Evolutionary conservation across 2,888 invertebrate species (phyloP), one percentile per base, ranked within the genome.

Genomic region (Drosophila falleni): DNA sequence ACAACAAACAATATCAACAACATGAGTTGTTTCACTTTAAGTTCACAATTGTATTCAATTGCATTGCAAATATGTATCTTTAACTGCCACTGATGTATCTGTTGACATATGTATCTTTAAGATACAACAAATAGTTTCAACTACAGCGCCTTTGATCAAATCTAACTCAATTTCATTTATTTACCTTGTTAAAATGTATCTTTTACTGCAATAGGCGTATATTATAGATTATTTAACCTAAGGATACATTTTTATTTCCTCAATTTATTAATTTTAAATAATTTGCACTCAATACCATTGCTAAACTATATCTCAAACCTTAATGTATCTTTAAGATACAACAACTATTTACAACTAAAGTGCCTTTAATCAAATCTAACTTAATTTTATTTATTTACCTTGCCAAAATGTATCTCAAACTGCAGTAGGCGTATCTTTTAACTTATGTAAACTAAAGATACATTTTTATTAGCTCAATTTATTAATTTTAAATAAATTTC

Each of bases 11-110:
- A 15, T 10, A 35, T 19, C 16, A 35, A n/a, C 42, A 33, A 44
- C 35, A 35, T 29, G 5, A 37, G 56, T 33, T 55, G 26, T 42
- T 50, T 60, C 16, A 29, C 63, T 49, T 63, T 26, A 33, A 33
- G 6, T 35, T 35, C 26, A 15, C 15, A 44, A 56, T 44, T 35
- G 19, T 15, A 33, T 23, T 44, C 19, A 41, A 42, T 42, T 51
- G 1, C 31, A 13, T 33, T 16, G 31, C 3, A 5, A 0, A 37
- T 35, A 51, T 15, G 26, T 26, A 39, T 50, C n/a, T 50, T n/a
- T 5, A 23, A 19, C 41, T 19, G 16, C 3, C 10, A 13, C 13
- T 23, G 13, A 44, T 6, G 23, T 44, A 44, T 11, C 44, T 39
- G n/a, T 39, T n/a, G 39, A 2, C 6, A 8, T 39, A 39, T 8